Conservation (phyloP, 2,888 invertebrate species). For the Drosophila stalkeri region DNA sequence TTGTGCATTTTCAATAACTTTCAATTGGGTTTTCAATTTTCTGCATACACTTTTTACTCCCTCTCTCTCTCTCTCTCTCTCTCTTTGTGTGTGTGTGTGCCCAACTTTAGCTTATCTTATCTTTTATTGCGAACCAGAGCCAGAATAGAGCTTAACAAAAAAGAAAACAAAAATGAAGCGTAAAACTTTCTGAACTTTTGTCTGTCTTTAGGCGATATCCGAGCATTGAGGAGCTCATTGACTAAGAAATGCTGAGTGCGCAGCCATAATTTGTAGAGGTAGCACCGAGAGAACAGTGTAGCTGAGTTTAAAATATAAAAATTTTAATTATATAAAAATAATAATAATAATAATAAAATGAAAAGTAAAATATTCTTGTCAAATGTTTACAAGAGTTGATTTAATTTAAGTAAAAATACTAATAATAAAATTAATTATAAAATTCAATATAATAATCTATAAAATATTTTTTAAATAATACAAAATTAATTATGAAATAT, state of each 20-base stretch:
- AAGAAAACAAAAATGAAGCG: constrained; percentile 2
- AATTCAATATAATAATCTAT: too few species aligned
- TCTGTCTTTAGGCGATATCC: constrained; percentile 46
- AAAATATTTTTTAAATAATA: too few species aligned
- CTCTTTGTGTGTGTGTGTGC: background rate
- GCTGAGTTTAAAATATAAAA: background rate
- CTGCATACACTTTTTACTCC: constrained; percentile 53
- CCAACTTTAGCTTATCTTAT: constrained; percentile 65
- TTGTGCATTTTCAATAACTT: constrained; percentile 81
- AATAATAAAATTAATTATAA: too few species aligned
- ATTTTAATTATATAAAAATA: too few species aligned
- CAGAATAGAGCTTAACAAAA: constrained; percentile 53
- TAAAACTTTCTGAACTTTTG: constrained; percentile 65
- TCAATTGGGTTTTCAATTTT: constrained; percentile 80
- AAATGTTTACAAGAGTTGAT: too few species aligned
- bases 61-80: background rate
- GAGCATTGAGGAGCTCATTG: constrained; percentile 43
- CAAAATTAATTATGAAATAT: too few species aligned
- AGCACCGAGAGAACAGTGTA: constrained; percentile 8
- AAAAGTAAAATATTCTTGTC: background rate
- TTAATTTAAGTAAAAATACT: too few species aligned
- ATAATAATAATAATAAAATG: too few species aligned
- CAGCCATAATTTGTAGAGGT: constrained; percentile 24
- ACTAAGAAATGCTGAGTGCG: constrained; percentile 43
- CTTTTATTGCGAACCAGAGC: constrained; percentile 36